phyloP scores from a whole-genome alignment of 2,797 vertebrate genomes.

The Nannoperca obscura region DNA sequence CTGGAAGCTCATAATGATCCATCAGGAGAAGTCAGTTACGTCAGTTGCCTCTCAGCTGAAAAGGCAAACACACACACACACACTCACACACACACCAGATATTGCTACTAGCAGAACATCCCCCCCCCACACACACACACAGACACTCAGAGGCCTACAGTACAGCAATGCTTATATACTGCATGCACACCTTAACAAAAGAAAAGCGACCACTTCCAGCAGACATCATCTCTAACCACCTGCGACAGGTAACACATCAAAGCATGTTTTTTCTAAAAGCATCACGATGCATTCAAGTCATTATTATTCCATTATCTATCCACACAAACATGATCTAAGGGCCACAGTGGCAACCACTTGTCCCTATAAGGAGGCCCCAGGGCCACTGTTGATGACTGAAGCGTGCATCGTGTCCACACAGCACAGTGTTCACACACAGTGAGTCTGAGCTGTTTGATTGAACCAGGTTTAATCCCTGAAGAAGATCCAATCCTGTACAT shows the following conservation, averaged over 20 bases:
- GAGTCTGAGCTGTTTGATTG: no score
- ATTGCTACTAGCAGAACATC: slow-evolving; percentile 58
- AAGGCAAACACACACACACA: slow-evolving; percentile 23
- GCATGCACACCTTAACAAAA: slow-evolving; percentile 40
- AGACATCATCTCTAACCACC: slow-evolving; percentile 12
- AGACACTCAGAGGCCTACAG: slow-evolving; percentile 21
- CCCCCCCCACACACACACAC: slow-evolving; percentile 2
- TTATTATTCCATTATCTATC: slow-evolving; percentile 52
- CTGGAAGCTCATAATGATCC: slow-evolving; percentile 69
- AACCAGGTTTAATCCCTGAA: no score
- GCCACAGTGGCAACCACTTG: slow-evolving; percentile 24
- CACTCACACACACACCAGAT: slow-evolving; percentile 51
- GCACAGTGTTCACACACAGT: no score
- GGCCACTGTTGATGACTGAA: slow-evolving; percentile 12
- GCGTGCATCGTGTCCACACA: not conserved
- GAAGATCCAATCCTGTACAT: not conserved
- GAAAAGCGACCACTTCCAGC: slow-evolving; percentile 4
- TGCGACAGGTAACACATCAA: slow-evolving; percentile 49
- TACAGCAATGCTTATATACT: slow-evolving; percentile 56
- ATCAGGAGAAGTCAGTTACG: slow-evolving; percentile 57
- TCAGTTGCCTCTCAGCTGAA: slow-evolving; percentile 57
- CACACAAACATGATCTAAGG: slow-evolving; percentile 32
- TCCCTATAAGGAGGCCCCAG: slow-evolving; percentile 2
- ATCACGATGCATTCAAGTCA: slow-evolving; percentile 48
- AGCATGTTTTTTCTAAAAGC: slow-evolving; percentile 44